These are phyloP conservation scores for Steinernema hermaphroditum DNA, from an alignment of 2,888 invertebrate species.

Conservation along the genomic window DNA sequence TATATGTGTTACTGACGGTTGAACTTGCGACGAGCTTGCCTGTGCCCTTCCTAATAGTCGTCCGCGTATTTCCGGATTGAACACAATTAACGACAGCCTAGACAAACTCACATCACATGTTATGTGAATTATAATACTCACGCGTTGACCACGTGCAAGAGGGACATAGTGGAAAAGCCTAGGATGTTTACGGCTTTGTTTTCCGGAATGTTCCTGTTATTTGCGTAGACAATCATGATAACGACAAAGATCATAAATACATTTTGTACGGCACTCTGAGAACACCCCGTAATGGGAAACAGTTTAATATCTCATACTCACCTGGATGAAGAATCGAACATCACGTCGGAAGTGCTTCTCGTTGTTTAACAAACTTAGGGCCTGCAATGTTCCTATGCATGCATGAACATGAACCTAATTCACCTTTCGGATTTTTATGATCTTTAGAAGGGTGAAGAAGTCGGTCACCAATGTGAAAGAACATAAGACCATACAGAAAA, in stretches of 20 bases:
- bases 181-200: not conserved
- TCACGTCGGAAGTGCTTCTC: not conserved
- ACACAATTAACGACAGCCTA: too few relatives aligned
- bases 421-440: not conserved
- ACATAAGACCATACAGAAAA: not conserved
- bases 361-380: not conserved
- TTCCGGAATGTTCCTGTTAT: not conserved
- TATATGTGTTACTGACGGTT: too few relatives aligned
- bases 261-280: slow-evolving; percentile 1
- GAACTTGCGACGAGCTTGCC: too few relatives aligned
- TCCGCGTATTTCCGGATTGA: too few relatives aligned
- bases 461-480: not conserved
- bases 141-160: not conserved
- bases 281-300: not conserved
- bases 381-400: not conserved
- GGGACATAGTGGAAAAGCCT: not conserved
- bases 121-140: too few relatives aligned
- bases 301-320: not conserved
- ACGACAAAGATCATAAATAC: not conserved
- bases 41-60: too few relatives aligned
- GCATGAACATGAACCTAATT: not conserved
- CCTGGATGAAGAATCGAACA: not conserved
- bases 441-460: not conserved
- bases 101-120: too few relatives aligned
- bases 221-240: not conserved